phyloP scores from a whole-genome alignment of 2,113 vertebrate species.

The Astur gentilis region DNA sequence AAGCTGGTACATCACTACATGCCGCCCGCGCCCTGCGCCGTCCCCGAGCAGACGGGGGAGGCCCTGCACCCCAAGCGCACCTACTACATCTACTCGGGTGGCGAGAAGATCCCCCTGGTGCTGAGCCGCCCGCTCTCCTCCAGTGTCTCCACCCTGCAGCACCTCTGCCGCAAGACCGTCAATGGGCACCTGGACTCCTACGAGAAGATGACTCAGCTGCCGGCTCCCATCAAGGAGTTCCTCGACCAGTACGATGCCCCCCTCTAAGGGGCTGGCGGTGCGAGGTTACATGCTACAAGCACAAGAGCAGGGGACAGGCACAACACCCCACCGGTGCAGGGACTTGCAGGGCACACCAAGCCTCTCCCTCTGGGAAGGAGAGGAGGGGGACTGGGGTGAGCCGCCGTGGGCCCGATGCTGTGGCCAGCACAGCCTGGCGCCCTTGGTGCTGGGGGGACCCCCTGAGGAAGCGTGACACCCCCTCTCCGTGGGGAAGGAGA shows the following conservation, averaged over 20 bases:
- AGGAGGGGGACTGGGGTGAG: not conserved
- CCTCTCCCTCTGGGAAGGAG: not conserved
- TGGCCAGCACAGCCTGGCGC: not conserved
- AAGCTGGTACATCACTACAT: constrained; percentile 95
- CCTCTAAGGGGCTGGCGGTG: constrained; percentile 70
- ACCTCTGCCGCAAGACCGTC: constrained; percentile 94
- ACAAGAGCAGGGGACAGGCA: constrained; percentile 47
- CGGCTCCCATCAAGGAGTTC: constrained; percentile 87
- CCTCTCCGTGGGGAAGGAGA: not conserved
- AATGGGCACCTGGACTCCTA: constrained; percentile 89
- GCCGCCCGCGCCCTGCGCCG: constrained; percentile 67
- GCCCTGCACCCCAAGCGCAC: constrained; percentile 65
- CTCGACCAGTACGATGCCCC: constrained; percentile 91
- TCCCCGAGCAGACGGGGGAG: constrained; percentile 49
- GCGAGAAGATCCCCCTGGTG: constrained; percentile 90
- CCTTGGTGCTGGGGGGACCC: not conserved
- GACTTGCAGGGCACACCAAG: not conserved
- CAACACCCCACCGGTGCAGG: not conserved
- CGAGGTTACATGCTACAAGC: constrained; percentile 29
- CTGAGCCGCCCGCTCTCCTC: constrained; percentile 86
- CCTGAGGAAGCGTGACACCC: not conserved
- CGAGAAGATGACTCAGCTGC: constrained; percentile 85
- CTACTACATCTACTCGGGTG: constrained; percentile 89
- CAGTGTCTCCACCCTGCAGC: constrained; percentile 87
- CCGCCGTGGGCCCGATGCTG: not conserved